These are phyloP conservation scores for Sphenodon punctatus DNA, from an alignment of 2,797 vertebrate species.

Conservation along the genomic window DNA sequence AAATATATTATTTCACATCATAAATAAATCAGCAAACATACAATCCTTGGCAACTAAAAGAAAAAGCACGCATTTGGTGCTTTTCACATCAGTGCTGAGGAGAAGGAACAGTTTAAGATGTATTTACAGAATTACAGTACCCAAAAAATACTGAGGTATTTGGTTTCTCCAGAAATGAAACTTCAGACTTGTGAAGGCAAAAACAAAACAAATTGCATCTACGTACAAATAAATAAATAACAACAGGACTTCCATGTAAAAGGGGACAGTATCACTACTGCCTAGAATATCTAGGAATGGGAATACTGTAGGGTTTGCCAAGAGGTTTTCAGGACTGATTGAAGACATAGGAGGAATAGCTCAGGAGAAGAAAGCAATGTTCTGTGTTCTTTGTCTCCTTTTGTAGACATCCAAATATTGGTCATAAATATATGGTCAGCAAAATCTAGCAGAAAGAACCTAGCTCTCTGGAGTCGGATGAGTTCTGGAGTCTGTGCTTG, in stretches of 20 bases:
- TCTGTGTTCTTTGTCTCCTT: conserved; percentile 60
- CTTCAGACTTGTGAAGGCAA: conserved; percentile 65
- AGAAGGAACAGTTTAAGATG: conserved; percentile 79
- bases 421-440: conserved; percentile 52
- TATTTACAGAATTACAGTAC: conserved; percentile 81
- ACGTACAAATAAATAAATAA: conserved; percentile 82
- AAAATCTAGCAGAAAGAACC: conserved; percentile 22
- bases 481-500: conserved; percentile 10
- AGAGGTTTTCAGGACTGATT: conserved; percentile 64
- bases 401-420: conserved; percentile 55
- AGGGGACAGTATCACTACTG: conserved; percentile 50
- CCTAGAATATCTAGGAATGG: conserved; percentile 67
- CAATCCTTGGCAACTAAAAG: conserved; percentile 82
- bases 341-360: conserved; percentile 55
- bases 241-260: conserved; percentile 58
- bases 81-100: conserved; percentile 78
- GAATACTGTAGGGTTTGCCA: conserved; percentile 78
- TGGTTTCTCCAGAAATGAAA: conserved; percentile 82
- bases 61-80: conserved; percentile 79
- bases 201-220: conserved; percentile 47
- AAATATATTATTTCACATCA: conserved; percentile 99
- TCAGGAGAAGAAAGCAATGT: conserved; percentile 61
- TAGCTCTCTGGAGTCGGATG: not conserved
- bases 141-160: conserved; percentile 93
- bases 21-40: conserved; percentile 91